These are phyloP conservation scores for Vidua chalybeata DNA, from an alignment of 2,113 vertebrate species.

Conservation along the genomic window DNA sequence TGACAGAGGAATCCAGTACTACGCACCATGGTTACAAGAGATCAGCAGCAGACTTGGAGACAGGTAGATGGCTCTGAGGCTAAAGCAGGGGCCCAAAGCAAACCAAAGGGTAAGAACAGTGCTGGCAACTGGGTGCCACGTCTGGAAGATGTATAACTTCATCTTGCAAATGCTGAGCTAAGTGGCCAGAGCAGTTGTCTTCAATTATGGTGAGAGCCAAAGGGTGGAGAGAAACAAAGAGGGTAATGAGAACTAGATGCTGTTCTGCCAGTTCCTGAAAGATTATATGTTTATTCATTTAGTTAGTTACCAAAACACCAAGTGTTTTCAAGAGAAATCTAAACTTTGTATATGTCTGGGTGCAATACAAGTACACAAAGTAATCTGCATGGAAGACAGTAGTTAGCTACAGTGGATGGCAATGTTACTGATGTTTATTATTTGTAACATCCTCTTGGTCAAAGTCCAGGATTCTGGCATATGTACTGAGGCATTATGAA, in stretches of 20 bases:
- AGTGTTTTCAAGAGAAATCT: slow-evolving; percentile 22
- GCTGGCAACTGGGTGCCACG: background rate
- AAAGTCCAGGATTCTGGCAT: background rate
- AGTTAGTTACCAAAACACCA: slow-evolving; percentile 26
- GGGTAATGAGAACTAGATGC: slow-evolving; percentile 7
- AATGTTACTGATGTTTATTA: slow-evolving; percentile 3
- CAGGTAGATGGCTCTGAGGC: background rate
- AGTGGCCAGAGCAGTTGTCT: slow-evolving; percentile 61
- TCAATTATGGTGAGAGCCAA: slow-evolving; percentile 54
- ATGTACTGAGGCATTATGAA: background rate
- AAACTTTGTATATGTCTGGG: slow-evolving; percentile 40
- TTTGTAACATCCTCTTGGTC: background rate
- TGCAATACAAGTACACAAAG: slow-evolving; percentile 17
- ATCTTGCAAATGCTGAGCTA: slow-evolving; percentile 30
- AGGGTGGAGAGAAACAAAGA: slow-evolving; percentile 23
- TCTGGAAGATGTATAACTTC: slow-evolving; percentile 43
- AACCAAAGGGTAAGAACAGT: background rate
- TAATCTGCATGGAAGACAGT: background rate
- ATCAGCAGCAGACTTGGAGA: background rate
- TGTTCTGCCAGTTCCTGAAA: slow-evolving; percentile 60
- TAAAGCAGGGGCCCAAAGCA: background rate
- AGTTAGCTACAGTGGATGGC: background rate
- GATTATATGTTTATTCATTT: slow-evolving; percentile 36
- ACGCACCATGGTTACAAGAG: background rate
- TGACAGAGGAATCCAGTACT: background rate